Base-by-base conservation (phyloP, 1,140 invertebrate genomes). In the Euborellia annulipes region DNA sequence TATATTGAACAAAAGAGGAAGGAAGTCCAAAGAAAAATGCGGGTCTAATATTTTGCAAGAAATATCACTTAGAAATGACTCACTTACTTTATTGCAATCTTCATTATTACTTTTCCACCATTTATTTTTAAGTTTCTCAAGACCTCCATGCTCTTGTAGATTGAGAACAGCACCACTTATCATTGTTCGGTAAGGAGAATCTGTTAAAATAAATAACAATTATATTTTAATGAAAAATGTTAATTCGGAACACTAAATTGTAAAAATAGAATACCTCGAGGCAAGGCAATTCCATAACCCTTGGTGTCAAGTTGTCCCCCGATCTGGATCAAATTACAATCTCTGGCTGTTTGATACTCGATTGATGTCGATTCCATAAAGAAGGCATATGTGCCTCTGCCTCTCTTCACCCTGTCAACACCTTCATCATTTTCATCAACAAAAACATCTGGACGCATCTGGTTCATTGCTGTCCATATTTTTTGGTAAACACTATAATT, bases 341-440 rank as follows among this genome's bases (percentile, higher is more conserved):
- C 70, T 46, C 79, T 63, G 53, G 85, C 79, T 19, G 76, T 67
- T 50, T 79, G 74, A 58, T 85, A 90, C 49, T 86, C 82, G 49
- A 90, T 75, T 16, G 76, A 73, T 0, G 82, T 78, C 0, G 82
- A 86, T 62, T 90, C 85, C 85, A 90, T 89, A 3, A 89, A 65
- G 59, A 82, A 90, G 2, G 85, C 85, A 56, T 85, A 90, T 1
- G 52, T 54, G 1, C 62, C 63, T 45, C 81, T 79, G 0, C 75
- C 74, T 48, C 75, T 74, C 4, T 73, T 55, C 0, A 94, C 90
- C 11, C 84, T 68, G 50, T 85, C 74, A 0, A 90, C 80, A 2
- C 93, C 93, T 59, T 91, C 85, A 8, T 76, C 69, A 50, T 89
- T 91, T 17, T 63, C 75, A 19, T 73, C 70, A 0, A 84, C 80